Evolutionary conservation across 1,140 invertebrate genomes (phyloP).

Genomic region (Apocrypta bakeri): DNA sequence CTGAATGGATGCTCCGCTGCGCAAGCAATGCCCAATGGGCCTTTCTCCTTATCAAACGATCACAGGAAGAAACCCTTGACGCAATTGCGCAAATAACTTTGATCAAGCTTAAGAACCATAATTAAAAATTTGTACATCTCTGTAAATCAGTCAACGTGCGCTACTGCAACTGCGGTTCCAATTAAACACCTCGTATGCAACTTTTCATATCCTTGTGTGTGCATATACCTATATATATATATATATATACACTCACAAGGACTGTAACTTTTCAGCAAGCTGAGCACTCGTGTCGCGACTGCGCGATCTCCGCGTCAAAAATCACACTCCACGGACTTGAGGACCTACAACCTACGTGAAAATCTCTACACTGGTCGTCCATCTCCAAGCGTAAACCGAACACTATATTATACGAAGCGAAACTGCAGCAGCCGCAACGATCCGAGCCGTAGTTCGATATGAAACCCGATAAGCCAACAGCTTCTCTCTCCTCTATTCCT

Average conservation of each 20-base stretch:
- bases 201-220: too few species aligned
- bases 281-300: background rate
- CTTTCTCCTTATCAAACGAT: background rate
- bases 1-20: background rate
- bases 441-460: background rate
- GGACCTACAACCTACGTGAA: background rate
- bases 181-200: too few species aligned
- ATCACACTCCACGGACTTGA: background rate
- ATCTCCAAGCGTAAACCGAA: background rate
- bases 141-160: too few species aligned
- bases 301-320: background rate
- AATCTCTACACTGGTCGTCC: background rate
- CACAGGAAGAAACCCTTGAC: too few species aligned
- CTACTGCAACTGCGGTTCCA: too few species aligned
- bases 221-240: too few species aligned
- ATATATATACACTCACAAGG: too few species aligned
- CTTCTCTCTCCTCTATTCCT: background rate
- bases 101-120: too few species aligned
- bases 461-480: conserved; percentile 19
- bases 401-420: background rate
- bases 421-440: background rate
- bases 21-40: background rate
- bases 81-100: too few species aligned
- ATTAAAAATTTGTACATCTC: too few species aligned
- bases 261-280: background rate